Percentiles rank a stretch among this genome's conserved stretches.
Evolutionary conservation across 2,888 invertebrate genomes (phyloP).

Genomic region (Biston betularia): DNA sequence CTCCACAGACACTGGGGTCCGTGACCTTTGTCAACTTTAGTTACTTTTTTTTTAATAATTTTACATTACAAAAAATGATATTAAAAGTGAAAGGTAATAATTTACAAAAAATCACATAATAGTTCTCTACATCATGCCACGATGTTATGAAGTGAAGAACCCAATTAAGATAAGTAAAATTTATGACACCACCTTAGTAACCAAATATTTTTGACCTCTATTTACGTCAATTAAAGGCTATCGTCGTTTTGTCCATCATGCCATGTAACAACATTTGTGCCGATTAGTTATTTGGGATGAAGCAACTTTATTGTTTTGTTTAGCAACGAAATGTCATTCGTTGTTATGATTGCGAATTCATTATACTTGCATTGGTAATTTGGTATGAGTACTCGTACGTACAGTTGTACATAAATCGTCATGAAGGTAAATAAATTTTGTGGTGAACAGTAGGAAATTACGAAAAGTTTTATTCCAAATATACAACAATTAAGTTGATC

Average conservation of each 20-base stretch:
- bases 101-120: constrained; percentile 34
- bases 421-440: too few species aligned
- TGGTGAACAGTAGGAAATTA: too few species aligned
- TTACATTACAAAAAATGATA: too few species aligned
- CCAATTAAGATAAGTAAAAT: constrained; percentile 46
- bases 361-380: too few species aligned
- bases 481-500: too few species aligned
- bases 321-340: not conserved
- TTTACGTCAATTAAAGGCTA: constrained; percentile 68
- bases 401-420: too few species aligned
- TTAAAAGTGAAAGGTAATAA: constrained; percentile 41
- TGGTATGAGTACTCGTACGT: too few species aligned
- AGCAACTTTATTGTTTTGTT: constrained; percentile 14
- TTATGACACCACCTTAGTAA: constrained; percentile 47
- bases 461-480: too few species aligned
- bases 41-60: too few species aligned
- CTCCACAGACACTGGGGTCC: too few species aligned
- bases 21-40: too few species aligned
- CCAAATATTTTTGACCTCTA: constrained; percentile 61
- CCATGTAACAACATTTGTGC: constrained; percentile 32
- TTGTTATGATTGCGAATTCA: not conserved
- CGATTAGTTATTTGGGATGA: constrained; percentile 21
- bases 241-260: constrained; percentile 46
- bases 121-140: constrained; percentile 42
- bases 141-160: constrained; percentile 46